These are phyloP conservation scores for Burhinus oedicnemus DNA, from an alignment of 2,113 vertebrate genomes.

Conservation along the genomic window DNA sequence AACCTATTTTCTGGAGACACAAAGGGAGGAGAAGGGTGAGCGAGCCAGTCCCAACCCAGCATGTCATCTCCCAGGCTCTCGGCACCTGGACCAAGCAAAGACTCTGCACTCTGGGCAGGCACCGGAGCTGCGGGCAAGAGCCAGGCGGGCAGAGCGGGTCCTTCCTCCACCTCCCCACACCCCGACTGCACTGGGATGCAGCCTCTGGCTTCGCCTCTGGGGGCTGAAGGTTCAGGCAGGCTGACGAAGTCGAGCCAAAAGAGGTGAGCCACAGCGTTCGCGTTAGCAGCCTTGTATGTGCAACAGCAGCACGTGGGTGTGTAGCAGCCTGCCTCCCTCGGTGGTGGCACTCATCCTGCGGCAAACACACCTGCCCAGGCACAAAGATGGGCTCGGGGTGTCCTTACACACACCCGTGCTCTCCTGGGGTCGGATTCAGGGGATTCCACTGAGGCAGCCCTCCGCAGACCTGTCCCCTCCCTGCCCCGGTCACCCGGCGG, in stretches of 20 bases:
- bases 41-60: neutral
- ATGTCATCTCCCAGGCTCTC: neutral
- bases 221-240: neutral
- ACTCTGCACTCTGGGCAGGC: neutral
- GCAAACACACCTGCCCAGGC: neutral
- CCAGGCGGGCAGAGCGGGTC: neutral
- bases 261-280: accelerated
- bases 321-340: neutral
- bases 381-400: neutral
- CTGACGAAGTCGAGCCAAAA: neutral
- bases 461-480: neutral
- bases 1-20: constrained; percentile 92
- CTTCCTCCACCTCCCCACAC: neutral
- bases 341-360: neutral
- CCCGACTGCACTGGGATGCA: neutral
- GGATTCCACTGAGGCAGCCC: too few relatives aligned
- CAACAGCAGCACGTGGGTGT: neutral
- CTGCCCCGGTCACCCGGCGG: too few relatives aligned
- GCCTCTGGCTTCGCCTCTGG: neutral
- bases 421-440: neutral
- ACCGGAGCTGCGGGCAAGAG: neutral
- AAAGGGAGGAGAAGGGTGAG: constrained; percentile 53
- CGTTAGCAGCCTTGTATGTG: accelerated
- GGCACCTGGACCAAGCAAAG: neutral
- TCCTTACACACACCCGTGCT: accelerated